Percentiles rank a stretch among this genome's conserved stretches.
Conservation (phyloP, 2,888 invertebrate species). For the Melieria picta region DNA sequence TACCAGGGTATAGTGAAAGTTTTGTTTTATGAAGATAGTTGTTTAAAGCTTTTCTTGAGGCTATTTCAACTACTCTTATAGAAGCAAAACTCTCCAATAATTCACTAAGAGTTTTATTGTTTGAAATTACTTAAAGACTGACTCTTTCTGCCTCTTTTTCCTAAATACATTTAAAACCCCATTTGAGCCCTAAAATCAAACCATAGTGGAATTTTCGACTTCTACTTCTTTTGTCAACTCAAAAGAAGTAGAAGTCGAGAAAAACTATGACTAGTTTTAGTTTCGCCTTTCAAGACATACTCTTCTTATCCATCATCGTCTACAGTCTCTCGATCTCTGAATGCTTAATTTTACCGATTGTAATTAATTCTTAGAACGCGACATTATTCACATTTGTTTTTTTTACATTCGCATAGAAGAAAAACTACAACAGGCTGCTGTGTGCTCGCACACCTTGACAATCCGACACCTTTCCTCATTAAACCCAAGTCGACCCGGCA, state of each 20-base stretch:
- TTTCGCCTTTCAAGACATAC: background rate
- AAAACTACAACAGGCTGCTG: background rate
- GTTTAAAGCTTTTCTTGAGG: no score
- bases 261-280: no score
- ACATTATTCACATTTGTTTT: constrained; percentile 12
- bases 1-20: no score
- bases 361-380: constrained; percentile 35
- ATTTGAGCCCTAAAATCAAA: background rate
- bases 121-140: no score
- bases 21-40: no score
- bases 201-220: no score
- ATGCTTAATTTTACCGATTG: constrained; percentile 24
- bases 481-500: constrained; percentile 8
- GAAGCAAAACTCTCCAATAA: no score
- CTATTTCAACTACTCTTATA: no score
- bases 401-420: background rate
- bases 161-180: background rate
- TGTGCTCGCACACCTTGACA: constrained; percentile 37
- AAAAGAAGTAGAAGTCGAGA: no score
- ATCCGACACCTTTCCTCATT: constrained; percentile 42
- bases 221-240: no score
- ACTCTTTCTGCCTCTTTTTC: no score
- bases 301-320: background rate
- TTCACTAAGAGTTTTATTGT: no score
- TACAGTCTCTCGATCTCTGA: background rate